Evolutionary conservation across 2,113 vertebrate species (phyloP).

Genomic region (Galeopterus variegatus): DNA sequence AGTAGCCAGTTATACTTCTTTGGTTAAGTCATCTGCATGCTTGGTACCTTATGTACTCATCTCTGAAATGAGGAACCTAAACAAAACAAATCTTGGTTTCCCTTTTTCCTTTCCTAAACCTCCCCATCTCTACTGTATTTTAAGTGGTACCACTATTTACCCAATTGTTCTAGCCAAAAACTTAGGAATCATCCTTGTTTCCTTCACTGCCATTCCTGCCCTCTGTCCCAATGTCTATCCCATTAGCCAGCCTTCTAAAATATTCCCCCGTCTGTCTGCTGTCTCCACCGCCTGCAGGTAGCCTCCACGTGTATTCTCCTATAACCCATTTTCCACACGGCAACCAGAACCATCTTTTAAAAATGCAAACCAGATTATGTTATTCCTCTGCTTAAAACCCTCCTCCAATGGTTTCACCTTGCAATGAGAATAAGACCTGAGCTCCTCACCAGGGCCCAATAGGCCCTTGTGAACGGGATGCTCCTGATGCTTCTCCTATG

Average conservation of each 20-base stretch:
- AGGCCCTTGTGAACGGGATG: not conserved
- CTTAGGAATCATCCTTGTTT: not conserved
- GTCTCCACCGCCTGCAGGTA: not conserved
- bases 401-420: not conserved
- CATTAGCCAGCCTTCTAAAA: not conserved
- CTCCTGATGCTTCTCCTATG: not conserved
- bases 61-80: not conserved
- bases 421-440: not conserved
- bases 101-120: not conserved
- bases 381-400: not conserved
- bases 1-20: not conserved
- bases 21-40: not conserved
- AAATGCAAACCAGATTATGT: not conserved
- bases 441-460: accelerated
- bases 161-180: not conserved
- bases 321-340: not conserved
- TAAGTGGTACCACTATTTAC: not conserved
- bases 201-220: not conserved
- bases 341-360: not conserved
- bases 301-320: accelerated
- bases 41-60: not conserved
- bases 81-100: not conserved
- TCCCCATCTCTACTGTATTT: not conserved
- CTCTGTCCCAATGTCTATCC: accelerated
- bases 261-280: not conserved